Evolutionary conservation across 1,140 invertebrate species (phyloP).

Genomic region (Dryas iulia): DNA sequence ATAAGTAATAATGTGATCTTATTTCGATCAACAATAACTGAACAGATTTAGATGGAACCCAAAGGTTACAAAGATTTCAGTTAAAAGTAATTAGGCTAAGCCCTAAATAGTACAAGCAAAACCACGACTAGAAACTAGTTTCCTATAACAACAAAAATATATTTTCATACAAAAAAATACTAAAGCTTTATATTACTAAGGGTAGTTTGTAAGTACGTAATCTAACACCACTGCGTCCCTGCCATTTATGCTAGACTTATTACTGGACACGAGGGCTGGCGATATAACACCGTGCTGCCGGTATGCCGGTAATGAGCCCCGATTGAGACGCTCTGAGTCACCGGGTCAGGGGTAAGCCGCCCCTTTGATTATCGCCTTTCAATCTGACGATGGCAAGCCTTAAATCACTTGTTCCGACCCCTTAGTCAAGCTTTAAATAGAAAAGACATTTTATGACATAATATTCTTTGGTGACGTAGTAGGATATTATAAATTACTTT

Average conservation of each 20-base stretch:
- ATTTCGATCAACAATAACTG: too few species aligned
- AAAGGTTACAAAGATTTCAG: too few species aligned
- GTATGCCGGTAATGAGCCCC: constrained; percentile 42
- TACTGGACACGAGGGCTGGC: constrained; percentile 28
- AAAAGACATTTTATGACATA: neutral
- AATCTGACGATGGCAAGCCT: neutral
- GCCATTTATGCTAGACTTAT: constrained; percentile 33
- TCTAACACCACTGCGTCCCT: neutral
- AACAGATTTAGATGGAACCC: too few species aligned
- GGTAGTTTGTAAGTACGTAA: constrained; percentile 9
- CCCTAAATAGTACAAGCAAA: too few species aligned
- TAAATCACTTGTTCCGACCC: neutral
- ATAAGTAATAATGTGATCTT: too few species aligned
- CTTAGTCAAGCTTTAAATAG: neutral
- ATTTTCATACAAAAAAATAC: neutral
- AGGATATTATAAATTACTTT: neutral
- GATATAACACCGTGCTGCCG: constrained; percentile 30
- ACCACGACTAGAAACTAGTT: too few species aligned
- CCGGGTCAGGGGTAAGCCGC: constrained; percentile 57
- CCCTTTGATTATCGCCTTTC: constrained; percentile 36
- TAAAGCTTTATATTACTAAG: neutral
- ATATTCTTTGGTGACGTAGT: neutral
- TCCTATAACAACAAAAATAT: neutral
- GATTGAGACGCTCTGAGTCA: constrained; percentile 58
- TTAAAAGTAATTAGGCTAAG: too few species aligned